Percentiles rank a stretch among this genome's conserved stretches.
phyloP scores from a whole-genome alignment of 2,888 invertebrate species.

The Agapetus fuscipes region DNA sequence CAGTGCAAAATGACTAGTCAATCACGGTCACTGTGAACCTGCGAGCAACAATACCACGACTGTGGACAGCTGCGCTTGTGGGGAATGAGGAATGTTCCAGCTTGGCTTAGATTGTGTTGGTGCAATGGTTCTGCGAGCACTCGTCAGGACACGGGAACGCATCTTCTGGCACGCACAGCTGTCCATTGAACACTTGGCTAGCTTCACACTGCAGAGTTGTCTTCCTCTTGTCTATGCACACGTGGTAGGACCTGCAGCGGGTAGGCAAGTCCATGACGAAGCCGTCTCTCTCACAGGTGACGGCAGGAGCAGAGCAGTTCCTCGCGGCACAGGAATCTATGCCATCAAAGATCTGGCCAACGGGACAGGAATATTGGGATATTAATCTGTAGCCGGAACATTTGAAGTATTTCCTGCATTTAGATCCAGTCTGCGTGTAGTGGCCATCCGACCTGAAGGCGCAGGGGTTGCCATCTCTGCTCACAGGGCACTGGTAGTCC shows the following conservation, averaged over 20 bases:
- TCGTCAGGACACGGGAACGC: slow-evolving; percentile 43
- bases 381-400: slow-evolving; percentile 22
- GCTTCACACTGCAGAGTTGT: slow-evolving; percentile 41
- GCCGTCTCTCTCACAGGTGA: slow-evolving; percentile 39
- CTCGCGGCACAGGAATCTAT: slow-evolving; percentile 27
- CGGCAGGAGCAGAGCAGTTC: slow-evolving; percentile 24
- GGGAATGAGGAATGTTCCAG: background rate
- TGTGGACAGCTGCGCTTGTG: too few species aligned
- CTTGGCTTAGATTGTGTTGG: slow-evolving; percentile 10
- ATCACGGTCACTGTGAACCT: too few species aligned
- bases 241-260: slow-evolving; percentile 45
- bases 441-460: slow-evolving; percentile 25
- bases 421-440: slow-evolving; percentile 23
- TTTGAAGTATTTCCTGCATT: slow-evolving; percentile 24
- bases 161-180: slow-evolving; percentile 40
- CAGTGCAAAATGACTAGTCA: too few species aligned
- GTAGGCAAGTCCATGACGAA: slow-evolving; percentile 45
- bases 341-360: slow-evolving; percentile 25
- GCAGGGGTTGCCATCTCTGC: slow-evolving; percentile 28
- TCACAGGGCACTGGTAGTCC: slow-evolving; percentile 34
- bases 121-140: slow-evolving; percentile 20
- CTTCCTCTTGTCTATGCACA: slow-evolving; percentile 44
- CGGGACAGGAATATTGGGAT: slow-evolving; percentile 23
- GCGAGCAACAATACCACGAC: too few species aligned
- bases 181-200: slow-evolving; percentile 47